phyloP scores from a whole-genome alignment of 2,797 vertebrate species.

The Cygnus olor region DNA sequence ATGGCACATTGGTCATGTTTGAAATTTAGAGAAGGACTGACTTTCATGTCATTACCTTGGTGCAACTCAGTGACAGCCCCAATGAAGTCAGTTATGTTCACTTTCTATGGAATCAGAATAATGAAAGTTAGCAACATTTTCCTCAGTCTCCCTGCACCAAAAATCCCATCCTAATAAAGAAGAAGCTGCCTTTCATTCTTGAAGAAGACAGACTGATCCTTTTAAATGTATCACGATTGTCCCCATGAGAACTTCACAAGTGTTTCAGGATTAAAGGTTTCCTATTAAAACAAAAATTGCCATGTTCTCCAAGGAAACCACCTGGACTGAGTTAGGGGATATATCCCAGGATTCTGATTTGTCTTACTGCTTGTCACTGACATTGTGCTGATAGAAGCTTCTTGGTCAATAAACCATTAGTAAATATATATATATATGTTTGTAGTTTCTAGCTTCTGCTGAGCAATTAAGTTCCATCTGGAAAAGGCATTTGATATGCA shows the following conservation, averaged over 20 bases:
- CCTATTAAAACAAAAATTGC: not conserved
- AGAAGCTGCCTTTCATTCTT: not conserved
- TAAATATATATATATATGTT: no score
- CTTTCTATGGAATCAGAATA: not conserved
- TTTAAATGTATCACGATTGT: not conserved
- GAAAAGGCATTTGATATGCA: not conserved
- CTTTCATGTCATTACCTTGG: not conserved
- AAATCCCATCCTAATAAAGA: not conserved
- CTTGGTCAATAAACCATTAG: not conserved
- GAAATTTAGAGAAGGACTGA: not conserved
- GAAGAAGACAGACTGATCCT: not conserved
- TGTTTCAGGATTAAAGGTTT: not conserved
- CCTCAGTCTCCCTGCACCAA: not conserved
- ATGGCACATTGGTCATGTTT: not conserved
- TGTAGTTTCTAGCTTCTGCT: not conserved
- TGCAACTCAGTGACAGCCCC: not conserved
- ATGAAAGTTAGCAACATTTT: not conserved
- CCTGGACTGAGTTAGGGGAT: not conserved
- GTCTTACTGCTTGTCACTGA: not conserved
- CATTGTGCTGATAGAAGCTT: not conserved
- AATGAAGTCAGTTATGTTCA: not conserved
- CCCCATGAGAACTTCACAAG: not conserved
- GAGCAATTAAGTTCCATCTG: not conserved
- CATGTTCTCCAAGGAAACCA: not conserved
- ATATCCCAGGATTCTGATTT: not conserved